Base-by-base conservation (phyloP, 2,797 vertebrate genomes). In the Lates japonicus region DNA sequence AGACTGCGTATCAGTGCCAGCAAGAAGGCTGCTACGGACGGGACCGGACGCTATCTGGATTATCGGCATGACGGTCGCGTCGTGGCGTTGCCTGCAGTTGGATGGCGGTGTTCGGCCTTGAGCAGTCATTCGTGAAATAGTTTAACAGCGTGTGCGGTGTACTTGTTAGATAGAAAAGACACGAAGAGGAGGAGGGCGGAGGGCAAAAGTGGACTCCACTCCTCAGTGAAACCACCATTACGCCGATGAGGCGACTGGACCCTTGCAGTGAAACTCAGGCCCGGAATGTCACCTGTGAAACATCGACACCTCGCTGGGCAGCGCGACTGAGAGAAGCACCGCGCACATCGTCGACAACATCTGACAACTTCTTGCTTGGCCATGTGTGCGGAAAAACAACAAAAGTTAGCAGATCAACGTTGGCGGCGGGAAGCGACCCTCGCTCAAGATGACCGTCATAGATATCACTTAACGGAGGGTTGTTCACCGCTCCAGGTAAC, bases 241-340 rank as follows among this genome's bases (percentile, higher is more conserved):
- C 88, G 85, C 81, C 81, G 75, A 93, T 93, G 90, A 93, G 90
- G 89, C 91, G 85, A 81, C 92, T 78, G 90, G 93, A 94, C 91
- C 85, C 37, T 81, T 76, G 74, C 88, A 71, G 84, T 4, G 78
- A 90, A 83, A 88, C 70, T 71, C 51, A 93, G 89, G 88, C 91
- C 92, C 76, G 88, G 86, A 77, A 42, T 80, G 90, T 93, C 90
- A 91, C 91, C 92, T 86, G 92, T 60, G 87, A 88, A 60, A 70
- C 87, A 71, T 78, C 69, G 62, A 63, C 76, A 73, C 69, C 63
- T 70, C 58, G 74, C 9, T 1, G 72, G 59, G 54, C 54, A 74
- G 76, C 81, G 54, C 46, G 49, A 68, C 57, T 90, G 51, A 74
- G 4, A 35, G 8, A 13, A 14, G 71, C 7, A 77, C 39, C n/a